Evolutionary conservation across 2,888 invertebrate species (phyloP).

Genomic region (Caenorhabditis uteleia): DNA sequence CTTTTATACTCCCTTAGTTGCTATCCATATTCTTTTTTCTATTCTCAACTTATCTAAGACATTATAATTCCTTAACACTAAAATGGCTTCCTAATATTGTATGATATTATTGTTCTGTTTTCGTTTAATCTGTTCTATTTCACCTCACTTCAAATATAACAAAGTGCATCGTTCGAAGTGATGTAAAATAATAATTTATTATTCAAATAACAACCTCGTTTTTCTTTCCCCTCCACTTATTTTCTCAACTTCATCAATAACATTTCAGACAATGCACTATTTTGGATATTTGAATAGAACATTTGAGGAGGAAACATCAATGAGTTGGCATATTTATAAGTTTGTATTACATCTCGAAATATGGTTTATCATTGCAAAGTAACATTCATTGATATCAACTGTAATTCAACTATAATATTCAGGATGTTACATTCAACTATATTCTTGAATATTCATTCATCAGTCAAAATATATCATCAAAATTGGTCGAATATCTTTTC

Average conservation of each 20-base stretch:
- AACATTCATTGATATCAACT: neutral
- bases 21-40: too few relatives aligned
- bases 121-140: too few relatives aligned
- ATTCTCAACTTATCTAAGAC: too few relatives aligned
- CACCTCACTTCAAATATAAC: too few relatives aligned
- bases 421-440: neutral
- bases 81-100: too few relatives aligned
- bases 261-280: slow-evolving; percentile 1
- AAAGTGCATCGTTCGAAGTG: too few relatives aligned
- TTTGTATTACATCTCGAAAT: neutral
- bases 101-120: too few relatives aligned
- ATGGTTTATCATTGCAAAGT: slow-evolving; percentile 1
- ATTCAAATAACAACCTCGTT: too few relatives aligned
- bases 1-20: too few relatives aligned
- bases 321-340: neutral
- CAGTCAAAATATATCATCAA: neutral
- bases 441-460: neutral
- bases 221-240: neutral
- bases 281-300: slow-evolving; percentile 1
- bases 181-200: too few relatives aligned
- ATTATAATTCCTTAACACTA: too few relatives aligned
- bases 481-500: slow-evolving; percentile 1
- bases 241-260: neutral
- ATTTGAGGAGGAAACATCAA: neutral
- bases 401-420: neutral